phyloP scores from a whole-genome alignment of 35 echinoderm and acorn worm species.

The Hemicentrotus pulcherrimus region DNA sequence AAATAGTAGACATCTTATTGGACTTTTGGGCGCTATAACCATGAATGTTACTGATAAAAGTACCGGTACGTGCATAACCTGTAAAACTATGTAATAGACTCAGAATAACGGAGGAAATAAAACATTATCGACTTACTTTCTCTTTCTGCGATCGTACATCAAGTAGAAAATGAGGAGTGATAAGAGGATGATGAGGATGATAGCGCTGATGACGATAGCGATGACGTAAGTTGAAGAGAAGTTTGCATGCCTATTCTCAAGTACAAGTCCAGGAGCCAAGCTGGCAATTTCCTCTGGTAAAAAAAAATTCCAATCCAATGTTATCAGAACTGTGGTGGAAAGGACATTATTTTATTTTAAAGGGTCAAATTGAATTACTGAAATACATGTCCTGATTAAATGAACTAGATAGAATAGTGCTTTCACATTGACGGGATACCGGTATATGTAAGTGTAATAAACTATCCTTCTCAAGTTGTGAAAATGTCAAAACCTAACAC shows the following conservation, averaged over 20 bases:
- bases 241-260: slow-evolving; percentile 5
- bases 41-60: too few relatives aligned
- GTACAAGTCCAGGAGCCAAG: slow-evolving; percentile 31
- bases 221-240: slow-evolving; percentile 26
- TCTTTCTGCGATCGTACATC: slow-evolving; percentile 37
- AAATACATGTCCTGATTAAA: neutral
- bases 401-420: neutral
- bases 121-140: slow-evolving; percentile 22
- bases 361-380: neutral
- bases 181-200: slow-evolving; percentile 46
- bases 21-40: too few relatives aligned
- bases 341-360: too few relatives aligned
- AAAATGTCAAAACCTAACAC: too few relatives aligned
- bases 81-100: too few relatives aligned
- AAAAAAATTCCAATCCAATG: too few relatives aligned
- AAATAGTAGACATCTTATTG: too few relatives aligned
- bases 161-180: slow-evolving; percentile 34
- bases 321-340: too few relatives aligned
- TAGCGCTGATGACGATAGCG: slow-evolving; percentile 32
- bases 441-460: neutral
- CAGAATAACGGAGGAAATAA: neutral
- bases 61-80: too few relatives aligned
- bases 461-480: too few relatives aligned
- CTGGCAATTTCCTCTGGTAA: slow-evolving; percentile 41
- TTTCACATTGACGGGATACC: neutral